phyloP scores from a whole-genome alignment of 2,113 vertebrate genomes.

The Nothobranchius kuhntae region DNA sequence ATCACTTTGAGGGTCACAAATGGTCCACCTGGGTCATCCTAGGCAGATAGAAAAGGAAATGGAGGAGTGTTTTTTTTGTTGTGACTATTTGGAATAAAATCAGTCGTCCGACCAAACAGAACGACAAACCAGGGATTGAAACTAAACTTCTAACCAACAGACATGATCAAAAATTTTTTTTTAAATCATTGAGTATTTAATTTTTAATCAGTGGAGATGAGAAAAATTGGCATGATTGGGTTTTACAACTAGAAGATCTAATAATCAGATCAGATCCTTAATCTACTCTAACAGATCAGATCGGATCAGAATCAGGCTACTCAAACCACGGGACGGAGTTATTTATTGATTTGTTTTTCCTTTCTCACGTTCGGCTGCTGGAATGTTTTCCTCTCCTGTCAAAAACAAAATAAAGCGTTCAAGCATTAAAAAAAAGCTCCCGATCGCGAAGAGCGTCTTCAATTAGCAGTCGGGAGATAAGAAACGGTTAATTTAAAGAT shows the following conservation, averaged over 20 bases:
- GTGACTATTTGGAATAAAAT: not conserved
- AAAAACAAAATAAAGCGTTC: constrained; percentile 51
- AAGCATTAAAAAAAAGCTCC: constrained; percentile 54
- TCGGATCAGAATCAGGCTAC: constrained; percentile 3
- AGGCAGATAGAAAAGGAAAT: too few relatives aligned
- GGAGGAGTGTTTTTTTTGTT: not conserved
- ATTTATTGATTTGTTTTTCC: not conserved
- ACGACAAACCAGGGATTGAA: not conserved
- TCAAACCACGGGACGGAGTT: too few relatives aligned
- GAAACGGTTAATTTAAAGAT: not conserved
- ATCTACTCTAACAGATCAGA: constrained; percentile 23
- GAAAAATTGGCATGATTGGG: not conserved
- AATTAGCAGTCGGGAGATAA: not conserved
- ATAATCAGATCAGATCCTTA: constrained; percentile 44
- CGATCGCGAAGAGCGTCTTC: not conserved
- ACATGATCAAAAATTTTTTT: too few relatives aligned
- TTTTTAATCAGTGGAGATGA: too few relatives aligned
- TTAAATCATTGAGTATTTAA: too few relatives aligned
- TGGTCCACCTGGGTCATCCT: too few relatives aligned
- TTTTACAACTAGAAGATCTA: constrained; percentile 1
- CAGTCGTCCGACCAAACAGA: not conserved
- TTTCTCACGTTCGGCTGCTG: constrained; percentile 70
- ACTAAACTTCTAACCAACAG: too few relatives aligned
- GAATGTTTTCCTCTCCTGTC: constrained; percentile 60
- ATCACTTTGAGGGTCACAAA: too few relatives aligned